Evolutionary conservation across 2,113 vertebrate genomes (phyloP).

Genomic region (Prionailurus bengalensis): DNA sequence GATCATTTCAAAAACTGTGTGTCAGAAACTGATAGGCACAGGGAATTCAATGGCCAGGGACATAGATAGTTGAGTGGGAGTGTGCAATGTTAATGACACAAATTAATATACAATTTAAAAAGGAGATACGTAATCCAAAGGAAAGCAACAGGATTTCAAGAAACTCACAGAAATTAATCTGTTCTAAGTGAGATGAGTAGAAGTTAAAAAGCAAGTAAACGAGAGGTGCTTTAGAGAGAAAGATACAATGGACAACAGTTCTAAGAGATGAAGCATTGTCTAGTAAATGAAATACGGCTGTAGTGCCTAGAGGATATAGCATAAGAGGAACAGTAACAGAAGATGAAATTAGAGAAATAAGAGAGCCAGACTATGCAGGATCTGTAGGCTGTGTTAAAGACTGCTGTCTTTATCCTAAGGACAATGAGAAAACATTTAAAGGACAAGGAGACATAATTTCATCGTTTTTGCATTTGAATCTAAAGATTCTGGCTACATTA

Average conservation of each 20-base stretch:
- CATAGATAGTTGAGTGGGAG: background rate
- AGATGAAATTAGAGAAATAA: background rate
- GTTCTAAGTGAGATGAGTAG: background rate
- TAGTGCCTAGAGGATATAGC: background rate
- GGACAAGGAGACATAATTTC: background rate
- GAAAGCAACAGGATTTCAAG: background rate
- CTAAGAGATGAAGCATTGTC: background rate
- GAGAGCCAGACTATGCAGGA: background rate
- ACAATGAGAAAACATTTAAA: background rate
- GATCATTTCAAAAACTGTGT: background rate
- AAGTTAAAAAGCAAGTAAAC: background rate
- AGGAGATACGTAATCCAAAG: background rate
- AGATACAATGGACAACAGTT: background rate
- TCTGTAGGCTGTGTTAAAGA: background rate
- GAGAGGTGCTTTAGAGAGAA: background rate
- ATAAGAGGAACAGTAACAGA: fast-evolving
- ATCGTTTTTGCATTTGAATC: background rate
- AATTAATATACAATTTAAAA: background rate
- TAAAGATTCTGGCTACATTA: background rate
- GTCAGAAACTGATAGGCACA: background rate
- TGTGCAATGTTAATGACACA: background rate
- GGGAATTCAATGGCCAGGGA: too few species aligned
- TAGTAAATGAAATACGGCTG: background rate
- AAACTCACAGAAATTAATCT: background rate
- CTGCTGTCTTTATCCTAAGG: background rate